Evolutionary conservation across 2,113 vertebrate species (phyloP), one percentile per base, ranked within the genome.

Genomic region (Pogonocichla stellata): DNA sequence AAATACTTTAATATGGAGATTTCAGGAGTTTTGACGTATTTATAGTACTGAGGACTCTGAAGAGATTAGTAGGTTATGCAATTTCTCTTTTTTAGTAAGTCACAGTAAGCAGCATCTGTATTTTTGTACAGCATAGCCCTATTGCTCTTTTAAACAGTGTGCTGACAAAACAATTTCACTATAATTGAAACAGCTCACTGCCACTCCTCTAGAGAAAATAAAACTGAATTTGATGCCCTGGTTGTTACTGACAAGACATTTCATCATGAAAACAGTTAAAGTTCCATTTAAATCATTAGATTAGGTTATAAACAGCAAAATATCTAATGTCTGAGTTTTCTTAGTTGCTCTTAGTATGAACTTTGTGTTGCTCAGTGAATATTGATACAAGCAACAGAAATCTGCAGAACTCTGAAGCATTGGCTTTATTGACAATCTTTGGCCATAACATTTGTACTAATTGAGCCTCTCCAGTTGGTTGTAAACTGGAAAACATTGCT

Each of bases 81-180:
- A 19, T 88, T 92, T 70, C 64, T 90, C 38, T 64, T 64, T 83
- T 86, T 91, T 56, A 80, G n/a, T 84, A 81, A 86, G 56, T 78
- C 54, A 25, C 13, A 56, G 51, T 60, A 78, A 92, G 65, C 47
- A 36, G 19, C 48, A 56, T 78, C 86, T 7, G 6, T 90, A 48
- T 70, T 77, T 95, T 80, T 71, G 43, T 90, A 18, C 43, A 81
- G 56, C 69, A 48, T 48, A 88, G 28, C 34, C 86, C 56, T 73
- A 90, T 62, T 88, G 86, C 77, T 93, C 56, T 88, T 73, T 62
- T 67, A 80, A 93, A 54, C 33, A 62, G 40, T 40, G 18, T 92
- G 88, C 83, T 94, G 91, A 96, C 77, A 92, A 92, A 95, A 93
- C 92, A 74, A 60, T 92, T 95, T 88, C 60, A 29, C 24, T 73